Evolutionary conservation across 2,888 invertebrate species (phyloP).

Genomic region (Dynastes grantii): DNA sequence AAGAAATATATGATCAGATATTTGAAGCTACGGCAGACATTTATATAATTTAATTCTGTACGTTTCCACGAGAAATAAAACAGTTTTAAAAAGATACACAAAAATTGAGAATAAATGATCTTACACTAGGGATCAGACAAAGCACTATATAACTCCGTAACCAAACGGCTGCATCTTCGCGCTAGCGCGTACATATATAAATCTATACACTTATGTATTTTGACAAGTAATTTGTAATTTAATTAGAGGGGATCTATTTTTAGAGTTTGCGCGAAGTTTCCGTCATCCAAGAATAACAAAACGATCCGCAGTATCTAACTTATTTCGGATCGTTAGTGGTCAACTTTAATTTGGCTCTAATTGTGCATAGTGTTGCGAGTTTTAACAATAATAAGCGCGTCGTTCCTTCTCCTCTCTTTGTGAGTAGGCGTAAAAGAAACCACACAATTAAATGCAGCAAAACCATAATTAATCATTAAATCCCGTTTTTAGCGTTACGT

Average conservation of each 20-base stretch:
- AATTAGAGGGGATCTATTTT: conserved; percentile 39
- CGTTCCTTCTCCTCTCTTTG: not conserved
- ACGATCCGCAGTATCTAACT: not conserved
- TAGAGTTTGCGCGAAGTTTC: conserved; percentile 33
- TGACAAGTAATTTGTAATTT: conserved; percentile 45
- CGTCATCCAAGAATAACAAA: conserved; percentile 25
- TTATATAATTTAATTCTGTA: conserved; percentile 10
- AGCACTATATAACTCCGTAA: conserved; percentile 41
- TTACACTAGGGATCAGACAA: conserved; percentile 16
- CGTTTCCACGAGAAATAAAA: not conserved
- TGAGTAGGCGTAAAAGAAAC: conserved; percentile 14
- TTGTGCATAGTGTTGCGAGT: conserved; percentile 30
- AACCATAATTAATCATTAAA: conserved; percentile 60
- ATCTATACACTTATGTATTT: conserved; percentile 43
- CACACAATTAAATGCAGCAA: conserved; percentile 48
- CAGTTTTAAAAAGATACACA: conserved; percentile 21
- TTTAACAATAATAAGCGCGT: conserved; percentile 25
- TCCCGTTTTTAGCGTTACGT: conserved; percentile 58
- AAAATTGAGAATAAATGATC: conserved; percentile 33
- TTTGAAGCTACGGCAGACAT: not conserved
- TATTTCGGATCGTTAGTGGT: conserved; percentile 21
- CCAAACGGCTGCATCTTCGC: conserved; percentile 34
- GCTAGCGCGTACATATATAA: conserved; percentile 36
- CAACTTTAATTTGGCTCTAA: conserved; percentile 32
- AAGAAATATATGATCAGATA: not conserved